Base-by-base conservation (phyloP, 2,888 invertebrate species). In the Leptinotarsa haldemani region DNA sequence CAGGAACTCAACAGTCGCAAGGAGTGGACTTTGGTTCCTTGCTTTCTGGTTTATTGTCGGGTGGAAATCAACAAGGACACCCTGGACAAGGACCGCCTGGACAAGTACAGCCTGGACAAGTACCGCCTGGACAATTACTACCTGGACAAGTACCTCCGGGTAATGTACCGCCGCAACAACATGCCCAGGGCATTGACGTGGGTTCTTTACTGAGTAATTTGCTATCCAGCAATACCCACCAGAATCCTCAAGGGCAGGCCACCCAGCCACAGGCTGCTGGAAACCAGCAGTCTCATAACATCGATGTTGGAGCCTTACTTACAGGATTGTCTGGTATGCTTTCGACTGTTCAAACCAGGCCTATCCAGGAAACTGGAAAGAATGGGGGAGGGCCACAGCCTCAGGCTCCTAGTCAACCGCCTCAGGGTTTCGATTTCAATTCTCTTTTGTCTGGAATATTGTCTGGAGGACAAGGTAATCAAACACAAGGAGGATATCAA, bases 21-120 rank as follows among this genome's bases (percentile, higher is more conserved):
- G 65, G 70, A 66, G 70, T 70, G 52, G 74, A 61, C 71, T 71
- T 64, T 18, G 40, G 70, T 13, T 79, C 77, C 58, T 68, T 75
- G 13, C 58, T 80, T 13, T 65, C 76, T 16, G 74, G 76, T n/a
- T 46, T 79, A 58, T 69, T 79, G 46, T 75, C 77, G 50, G 74
- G 77, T 25, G 77, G 77, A 25, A 61, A 71, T 22, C 68, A 74
- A 58, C 74, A 74, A 30, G 48, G 18, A n/a, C 20, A 50, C 2
- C 65, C 4, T 18, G 52, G 56, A 1, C 56, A 56, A 15, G 56
- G 4, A 66, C 46, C 20, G n/a, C 56, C 56, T 4, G 16, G 22
- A 22, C 56, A 56, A 56, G 22, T 1, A 56, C 53, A 46, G 3
- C 67, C 52, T 15, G 67, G 16, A 48, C 63, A 52, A 46, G 58